Evolutionary conservation across 2,888 invertebrate species (phyloP), one percentile per base, ranked within the genome.

Genomic region (Drosophila diplacantha): DNA sequence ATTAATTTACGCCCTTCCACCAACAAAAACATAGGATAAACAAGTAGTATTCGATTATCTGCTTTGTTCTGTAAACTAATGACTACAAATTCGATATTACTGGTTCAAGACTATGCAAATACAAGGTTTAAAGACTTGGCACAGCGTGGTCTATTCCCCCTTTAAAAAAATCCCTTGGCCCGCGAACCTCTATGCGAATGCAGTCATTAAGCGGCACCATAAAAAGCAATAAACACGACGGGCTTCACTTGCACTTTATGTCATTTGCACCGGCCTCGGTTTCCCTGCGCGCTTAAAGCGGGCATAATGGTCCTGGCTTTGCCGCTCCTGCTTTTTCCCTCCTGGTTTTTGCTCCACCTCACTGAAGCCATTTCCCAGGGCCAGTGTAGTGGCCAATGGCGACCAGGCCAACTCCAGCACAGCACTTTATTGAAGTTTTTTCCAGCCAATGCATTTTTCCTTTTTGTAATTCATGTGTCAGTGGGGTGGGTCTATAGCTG

Each of bases 191-290:
- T 62, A 39, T 34, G 39, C 69, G 65, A 78, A 68, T 81, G 77
- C 67, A 76, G 71, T 76, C 77, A 79, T 81, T 78, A 79, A 44
- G 47, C 57, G 39, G 59, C 77, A 68, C 82, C 80, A 82, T 82
- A 72, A 76, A 78, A 78, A 71, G 80, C 82, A 76, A 78, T 78
- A 80, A 78, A 79, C 77, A 72, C 69, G 49, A 61, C 67, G 63
- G 63, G 57, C 69, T 69, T 69, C 55, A 51, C 54, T 53, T 57
- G 74, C 72, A 72, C 69, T 79, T 81, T 73, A 78, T 78, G 80
- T 70, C 76, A 75, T 65, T 77, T 68, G 51, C 64, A 68, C 18
- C 22, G 49, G 39, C 60, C 61, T 41, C 18, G 49, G 44, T 62
- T 59, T 35, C 46, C 67, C 60, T 64, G 71, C 54, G 79, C 69